Base-by-base conservation (phyloP, 2,888 invertebrate genomes). In the Netelia inedita region DNA sequence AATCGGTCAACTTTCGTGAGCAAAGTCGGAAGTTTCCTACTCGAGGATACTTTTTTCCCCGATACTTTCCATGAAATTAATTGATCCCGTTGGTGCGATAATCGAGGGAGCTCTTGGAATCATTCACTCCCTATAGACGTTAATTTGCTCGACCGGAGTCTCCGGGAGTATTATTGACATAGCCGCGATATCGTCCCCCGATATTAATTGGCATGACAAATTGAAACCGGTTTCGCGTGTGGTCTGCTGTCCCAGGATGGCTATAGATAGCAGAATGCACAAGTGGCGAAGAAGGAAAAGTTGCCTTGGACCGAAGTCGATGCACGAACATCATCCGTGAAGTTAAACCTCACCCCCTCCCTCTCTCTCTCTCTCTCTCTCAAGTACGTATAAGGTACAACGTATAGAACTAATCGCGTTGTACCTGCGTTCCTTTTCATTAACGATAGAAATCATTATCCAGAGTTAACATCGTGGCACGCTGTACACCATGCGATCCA, bases 201-300 rank as follows among this genome's bases (percentile, higher is more conserved):
- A 84, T 86, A 87, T 89, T 88, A 87, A 88, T 89, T 87, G 85
- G 82, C 35, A 85, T 82, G 83, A 85, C 85, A 87, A 89, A 89
- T 88, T 87, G 85, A 86, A 87, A 88, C 87, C 87, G 87, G 88
- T 88, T 87, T 53, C 53, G 83, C 73, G 76, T 65, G 75, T 72
- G 53, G n/a, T 71, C 3, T 10, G 23, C 35, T 50, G 19, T 69
- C 50, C 68, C n/a, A n/a, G n/a, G 9, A 14, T 61, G 28, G 63
- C 28, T 61, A 55, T 28, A 10, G 57, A 74, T 65, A 55, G 50
- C n/a, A 9, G 41, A 50, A 69, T 53, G 10, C 21, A 16, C 16
- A 72, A 16, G 61, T 16, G 16, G 53, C 1, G 71, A 76, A 61
- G 11, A 59, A 65, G 23, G 10, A 75, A 65, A 55, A 53, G 14